Conservation (phyloP, 2,797 vertebrate species). For the Tenualosa ilisha region DNA sequence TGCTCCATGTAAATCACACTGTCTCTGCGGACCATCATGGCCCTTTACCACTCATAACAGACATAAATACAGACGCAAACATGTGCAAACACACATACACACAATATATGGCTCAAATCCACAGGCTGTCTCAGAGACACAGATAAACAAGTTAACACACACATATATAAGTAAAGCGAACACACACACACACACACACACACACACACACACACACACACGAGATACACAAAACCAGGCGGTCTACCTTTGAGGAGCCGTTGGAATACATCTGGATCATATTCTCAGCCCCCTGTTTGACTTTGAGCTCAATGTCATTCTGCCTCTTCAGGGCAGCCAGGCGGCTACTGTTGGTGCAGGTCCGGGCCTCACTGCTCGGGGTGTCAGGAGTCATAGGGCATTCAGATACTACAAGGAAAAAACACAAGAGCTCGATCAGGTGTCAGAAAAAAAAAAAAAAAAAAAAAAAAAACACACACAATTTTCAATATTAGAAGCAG, state of each 20-base stretch:
- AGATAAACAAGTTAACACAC: background rate
- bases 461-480: background rate
- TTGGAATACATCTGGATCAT: constrained; percentile 93
- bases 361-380: constrained; percentile 80
- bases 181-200: background rate
- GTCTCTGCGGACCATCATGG: background rate
- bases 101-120: background rate
- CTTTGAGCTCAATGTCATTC: constrained; percentile 87
- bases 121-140: background rate
- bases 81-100: background rate
- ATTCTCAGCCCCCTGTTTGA: constrained; percentile 88
- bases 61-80: background rate
- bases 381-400: constrained; percentile 84
- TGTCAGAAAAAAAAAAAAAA: background rate
- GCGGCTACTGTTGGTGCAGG: constrained; percentile 76
- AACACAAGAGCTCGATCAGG: constrained; percentile 6
- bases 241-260: constrained; percentile 85
- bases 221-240: constrained; percentile 13
- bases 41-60: background rate
- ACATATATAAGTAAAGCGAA: background rate
- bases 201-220: background rate
- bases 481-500: background rate
- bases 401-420: constrained; percentile 62
- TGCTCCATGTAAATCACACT: background rate
- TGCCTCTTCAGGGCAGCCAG: constrained; percentile 85